phyloP scores from a whole-genome alignment of 2,888 invertebrate genomes.

The Dorcus hopei region DNA sequence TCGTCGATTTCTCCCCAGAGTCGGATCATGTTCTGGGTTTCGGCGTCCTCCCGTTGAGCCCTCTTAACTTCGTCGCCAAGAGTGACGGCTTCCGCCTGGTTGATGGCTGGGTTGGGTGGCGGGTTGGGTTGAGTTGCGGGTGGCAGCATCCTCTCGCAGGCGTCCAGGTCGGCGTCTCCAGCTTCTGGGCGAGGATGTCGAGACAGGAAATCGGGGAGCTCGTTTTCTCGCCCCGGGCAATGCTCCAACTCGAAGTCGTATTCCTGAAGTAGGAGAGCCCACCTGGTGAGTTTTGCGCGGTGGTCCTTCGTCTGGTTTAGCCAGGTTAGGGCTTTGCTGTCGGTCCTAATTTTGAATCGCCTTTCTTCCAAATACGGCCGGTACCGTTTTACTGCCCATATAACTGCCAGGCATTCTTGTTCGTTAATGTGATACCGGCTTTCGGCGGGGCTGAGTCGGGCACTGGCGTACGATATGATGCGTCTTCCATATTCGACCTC shows the following conservation, averaged over 20 bases:
- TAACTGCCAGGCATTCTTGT: conserved; percentile 27
- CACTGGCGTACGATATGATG: conserved; percentile 25
- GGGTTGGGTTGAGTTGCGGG: too few relatives aligned
- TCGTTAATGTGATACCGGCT: conserved; percentile 28
- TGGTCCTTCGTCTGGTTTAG: conserved; percentile 17
- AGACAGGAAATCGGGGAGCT: neutral
- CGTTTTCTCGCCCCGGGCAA: neutral
- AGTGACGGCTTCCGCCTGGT: too few relatives aligned
- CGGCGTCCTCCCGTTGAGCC: too few relatives aligned
- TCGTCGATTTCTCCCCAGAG: too few relatives aligned
- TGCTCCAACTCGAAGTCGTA: conserved; percentile 13
- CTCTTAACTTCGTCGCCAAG: too few relatives aligned
- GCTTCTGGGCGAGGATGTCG: neutral
- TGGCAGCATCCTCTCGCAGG: too few relatives aligned
- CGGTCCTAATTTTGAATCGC: conserved; percentile 24
- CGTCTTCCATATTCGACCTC: conserved; percentile 4
- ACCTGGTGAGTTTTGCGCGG: conserved; percentile 19
- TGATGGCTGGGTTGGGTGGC: too few relatives aligned
- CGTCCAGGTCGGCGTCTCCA: too few relatives aligned
- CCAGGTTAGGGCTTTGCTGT: conserved; percentile 17
- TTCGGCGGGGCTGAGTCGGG: conserved; percentile 18
- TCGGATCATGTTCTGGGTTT: too few relatives aligned
- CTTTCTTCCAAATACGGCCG: conserved; percentile 26
- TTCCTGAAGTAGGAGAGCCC: conserved; percentile 24
- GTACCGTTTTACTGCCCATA: conserved; percentile 29